A percentile compares a stretch with the other conserved stretches of the same genome.
Conservation (phyloP, 2,888 invertebrate species). For the Eumerus sabulonum region DNA sequence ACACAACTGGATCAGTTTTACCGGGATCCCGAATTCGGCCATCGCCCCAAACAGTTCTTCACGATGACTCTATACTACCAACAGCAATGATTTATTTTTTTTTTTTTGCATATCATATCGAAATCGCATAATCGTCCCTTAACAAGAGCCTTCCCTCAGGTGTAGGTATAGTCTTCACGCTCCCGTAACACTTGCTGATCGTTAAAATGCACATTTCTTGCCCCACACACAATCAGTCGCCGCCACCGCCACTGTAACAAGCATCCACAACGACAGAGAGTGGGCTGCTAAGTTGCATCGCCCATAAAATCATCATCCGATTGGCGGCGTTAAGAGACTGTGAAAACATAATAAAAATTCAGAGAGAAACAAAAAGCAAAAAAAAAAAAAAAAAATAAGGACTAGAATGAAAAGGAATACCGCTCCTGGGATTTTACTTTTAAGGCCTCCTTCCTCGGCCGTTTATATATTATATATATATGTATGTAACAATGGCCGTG, state of each 20-base stretch:
- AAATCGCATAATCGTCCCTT: slow-evolving; percentile 43
- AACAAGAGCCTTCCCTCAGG: slow-evolving; percentile 57
- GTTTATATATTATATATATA: slow-evolving; percentile 60
- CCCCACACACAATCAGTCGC: slow-evolving; percentile 7
- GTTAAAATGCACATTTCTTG: slow-evolving; percentile 59
- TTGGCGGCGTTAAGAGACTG: slow-evolving; percentile 69
- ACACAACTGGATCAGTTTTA: too few species aligned
- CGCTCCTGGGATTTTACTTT: slow-evolving; percentile 45
- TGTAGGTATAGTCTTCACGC: slow-evolving; percentile 40
- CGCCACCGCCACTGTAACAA: too few species aligned
- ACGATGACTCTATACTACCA: slow-evolving; percentile 44
- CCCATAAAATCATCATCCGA: slow-evolving; percentile 69
- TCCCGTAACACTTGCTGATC: slow-evolving; percentile 58
- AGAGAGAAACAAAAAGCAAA: too few species aligned
- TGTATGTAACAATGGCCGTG: slow-evolving; percentile 67
- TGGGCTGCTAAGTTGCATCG: slow-evolving; percentile 69
- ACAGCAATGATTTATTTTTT: slow-evolving; percentile 19
- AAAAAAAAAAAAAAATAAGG: too few species aligned
- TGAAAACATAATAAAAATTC: slow-evolving; percentile 32
- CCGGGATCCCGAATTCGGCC: too few species aligned
- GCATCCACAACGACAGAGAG: slow-evolving; percentile 42
- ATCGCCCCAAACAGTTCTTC: too few species aligned
- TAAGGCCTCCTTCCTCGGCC: slow-evolving; percentile 20
- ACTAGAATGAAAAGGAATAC: slow-evolving; percentile 9
- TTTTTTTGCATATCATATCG: slow-evolving; percentile 44